These are phyloP conservation scores for Pycnonotus jocosus DNA, from an alignment of 2,113 vertebrate species.

Conservation along the genomic window DNA sequence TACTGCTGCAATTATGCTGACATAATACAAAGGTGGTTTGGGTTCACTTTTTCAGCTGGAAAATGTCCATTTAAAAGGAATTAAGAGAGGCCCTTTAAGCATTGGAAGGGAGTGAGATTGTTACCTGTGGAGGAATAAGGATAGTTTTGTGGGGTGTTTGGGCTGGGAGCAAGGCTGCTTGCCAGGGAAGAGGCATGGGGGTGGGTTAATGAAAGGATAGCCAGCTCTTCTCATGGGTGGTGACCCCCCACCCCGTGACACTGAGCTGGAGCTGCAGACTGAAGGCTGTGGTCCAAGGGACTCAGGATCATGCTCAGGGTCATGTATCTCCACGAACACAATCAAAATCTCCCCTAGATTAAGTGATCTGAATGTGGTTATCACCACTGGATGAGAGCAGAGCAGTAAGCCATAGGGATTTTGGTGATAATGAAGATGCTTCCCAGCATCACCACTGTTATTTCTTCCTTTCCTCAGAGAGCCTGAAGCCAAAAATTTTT, in stretches of 20 bases:
- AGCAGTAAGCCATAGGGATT: neutral
- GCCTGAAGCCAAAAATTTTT: neutral
- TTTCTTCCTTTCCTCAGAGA: neutral
- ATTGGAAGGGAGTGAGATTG: neutral
- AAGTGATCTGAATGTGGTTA: neutral
- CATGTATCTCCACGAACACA: neutral
- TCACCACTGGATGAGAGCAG: neutral
- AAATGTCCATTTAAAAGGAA: neutral
- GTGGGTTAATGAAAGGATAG: neutral
- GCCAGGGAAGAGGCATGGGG: neutral
- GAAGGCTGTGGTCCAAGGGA: accelerated
- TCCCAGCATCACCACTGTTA: neutral
- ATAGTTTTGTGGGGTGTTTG: neutral
- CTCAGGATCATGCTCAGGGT: neutral
- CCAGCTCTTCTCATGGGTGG: accelerated
- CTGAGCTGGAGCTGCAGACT: neutral
- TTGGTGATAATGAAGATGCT: neutral
- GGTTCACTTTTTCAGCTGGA: neutral
- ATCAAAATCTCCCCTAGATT: neutral
- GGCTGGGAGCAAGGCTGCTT: neutral
- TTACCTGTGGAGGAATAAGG: neutral
- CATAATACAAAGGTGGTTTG: neutral
- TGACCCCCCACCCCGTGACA: neutral
- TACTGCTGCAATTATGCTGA: neutral
- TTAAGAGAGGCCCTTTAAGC: neutral